Base-by-base conservation (phyloP, 1,140 invertebrate species). In the Bombus ignitus region DNA sequence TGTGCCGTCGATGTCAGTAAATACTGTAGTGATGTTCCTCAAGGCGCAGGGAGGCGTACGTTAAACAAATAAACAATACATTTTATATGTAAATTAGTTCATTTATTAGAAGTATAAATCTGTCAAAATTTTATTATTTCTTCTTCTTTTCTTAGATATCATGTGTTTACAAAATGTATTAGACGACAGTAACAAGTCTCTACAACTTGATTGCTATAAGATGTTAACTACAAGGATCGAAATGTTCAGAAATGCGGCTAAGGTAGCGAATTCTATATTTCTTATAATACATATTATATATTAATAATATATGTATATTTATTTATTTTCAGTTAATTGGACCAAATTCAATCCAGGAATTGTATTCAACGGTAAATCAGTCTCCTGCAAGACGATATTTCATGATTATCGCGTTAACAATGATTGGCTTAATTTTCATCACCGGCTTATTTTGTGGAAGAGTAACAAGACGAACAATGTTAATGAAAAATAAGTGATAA, bases 201-300 rank as follows among this genome's bases (percentile, higher is more conserved):
- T 99, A 66, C 96, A 97, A 87, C 91, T 95, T 72, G 97, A 98
- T 87, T 99, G 98, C 94, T 96, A 97, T 88, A 97, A 96, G 88
- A 97, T 98, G 96, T 94, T 99, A 72, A 96, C 96, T 78, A 97
- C 97, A 83, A 96, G 98, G 90, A 97, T 98, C 90, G 97, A 98
- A 95, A 98, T 99, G 97, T 99, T 98, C 94, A 97, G 96, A 95
- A 98, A 97, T 96, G 98, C 98, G 39, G 97, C 97, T 57, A 96
- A 97, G 95, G 97, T 98, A 95, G 95, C 93, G 25, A 74, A 85
- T 75, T 65, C 75, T 81, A 83, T 65, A 71, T 74, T 59, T 35
- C 66, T 83, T n/a, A 47, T 8, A 8, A 71, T 90, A 28, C 28
- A 62, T 62, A 62, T n/a, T n/a, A 83, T 91, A 92, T 92, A 91